Conservation (phyloP, 2,888 invertebrate species). For the Ochropacha duplaris region DNA sequence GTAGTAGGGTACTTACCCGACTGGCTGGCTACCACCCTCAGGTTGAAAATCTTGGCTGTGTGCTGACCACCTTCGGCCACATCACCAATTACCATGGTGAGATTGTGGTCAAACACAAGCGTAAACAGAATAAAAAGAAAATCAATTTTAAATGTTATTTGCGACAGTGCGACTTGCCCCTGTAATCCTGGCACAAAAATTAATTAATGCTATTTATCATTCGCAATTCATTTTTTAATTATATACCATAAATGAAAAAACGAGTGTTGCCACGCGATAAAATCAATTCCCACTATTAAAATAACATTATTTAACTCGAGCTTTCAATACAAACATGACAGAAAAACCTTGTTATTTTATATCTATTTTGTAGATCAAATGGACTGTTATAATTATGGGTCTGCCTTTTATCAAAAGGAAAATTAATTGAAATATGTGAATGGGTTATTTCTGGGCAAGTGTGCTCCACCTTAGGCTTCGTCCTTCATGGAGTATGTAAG, state of each 20-base stretch:
- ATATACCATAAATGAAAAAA: slow-evolving; percentile 23
- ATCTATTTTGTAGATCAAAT: slow-evolving; percentile 13
- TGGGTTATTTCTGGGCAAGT: too few relatives aligned
- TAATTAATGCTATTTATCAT: too few relatives aligned
- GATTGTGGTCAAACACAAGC: too few relatives aligned
- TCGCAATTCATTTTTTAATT: slow-evolving; percentile 28
- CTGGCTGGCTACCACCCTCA: too few relatives aligned
- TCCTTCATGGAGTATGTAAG: too few relatives aligned
- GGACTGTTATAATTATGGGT: neutral
- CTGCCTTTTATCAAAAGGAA: neutral
- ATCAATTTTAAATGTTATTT: neutral
- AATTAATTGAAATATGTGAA: neutral
- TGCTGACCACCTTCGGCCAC: too few relatives aligned
- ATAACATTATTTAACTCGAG: slow-evolving; percentile 37
- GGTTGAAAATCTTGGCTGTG: too few relatives aligned
- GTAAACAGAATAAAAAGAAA: too few relatives aligned
- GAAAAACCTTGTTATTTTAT: slow-evolving; percentile 15
- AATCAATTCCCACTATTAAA: slow-evolving; percentile 51
- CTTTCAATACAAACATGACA: slow-evolving; percentile 24
- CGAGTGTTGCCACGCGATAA: slow-evolving; percentile 25
- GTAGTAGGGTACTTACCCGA: too few relatives aligned
- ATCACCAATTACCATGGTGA: too few relatives aligned
- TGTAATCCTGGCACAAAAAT: slow-evolving; percentile 16
- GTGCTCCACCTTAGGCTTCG: too few relatives aligned
- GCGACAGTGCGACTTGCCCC: slow-evolving; percentile 13